Evolutionary conservation across 2,797 vertebrate genomes (phyloP), one percentile per base, ranked within the genome.

Genomic region (Enteromius treurensis): DNA sequence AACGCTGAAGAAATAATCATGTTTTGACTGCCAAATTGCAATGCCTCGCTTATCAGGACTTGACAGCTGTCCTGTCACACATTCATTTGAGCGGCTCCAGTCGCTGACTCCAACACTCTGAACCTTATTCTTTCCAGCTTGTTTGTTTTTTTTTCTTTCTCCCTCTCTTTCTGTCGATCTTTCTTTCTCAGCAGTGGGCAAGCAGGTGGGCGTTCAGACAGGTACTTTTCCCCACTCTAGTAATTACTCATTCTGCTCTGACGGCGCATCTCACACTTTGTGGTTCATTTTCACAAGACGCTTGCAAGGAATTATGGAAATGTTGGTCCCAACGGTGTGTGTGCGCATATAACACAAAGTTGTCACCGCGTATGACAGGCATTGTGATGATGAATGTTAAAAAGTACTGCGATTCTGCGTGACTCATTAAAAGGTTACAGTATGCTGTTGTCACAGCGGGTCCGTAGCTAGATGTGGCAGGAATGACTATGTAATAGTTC

Each of bases 11-110:
- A 51, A 83, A 83, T 75, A 83, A 83, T 83, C 29, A 26, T 77
- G 82, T 77, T 77, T 83, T 77, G 74, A 69, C 82, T 71, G 82
- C 75, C 82, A 83, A 77, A 77, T 78, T 6, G 67, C 40, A 70
- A 49, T 70, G 65, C 65, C 53, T 78, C 62, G 82, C 82, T 83
- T 83, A 83, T 83, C 82, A 62, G 82, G 53, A 78, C 21, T 58
- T 78, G 75, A 83, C 82, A 83, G 82, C 76, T 83, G 81, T 82
- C 73, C 49, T 77, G 81, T 68, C 67, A 78, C 75, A 78, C 40
- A 15, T 77, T 77, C 37, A 67, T 81, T 81, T 81, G 70, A 81
- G 21, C 70, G 6, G 64, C 49, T 82, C 62, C 49, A 82, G 47
- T 69, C 19, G 73, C 80, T 76, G 80, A 76, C 80, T 82, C 47